Percentiles rank a stretch among this genome's conserved stretches.
Evolutionary conservation across 2,113 vertebrate genomes (phyloP).

Genomic region (Scortum barcoo): DNA sequence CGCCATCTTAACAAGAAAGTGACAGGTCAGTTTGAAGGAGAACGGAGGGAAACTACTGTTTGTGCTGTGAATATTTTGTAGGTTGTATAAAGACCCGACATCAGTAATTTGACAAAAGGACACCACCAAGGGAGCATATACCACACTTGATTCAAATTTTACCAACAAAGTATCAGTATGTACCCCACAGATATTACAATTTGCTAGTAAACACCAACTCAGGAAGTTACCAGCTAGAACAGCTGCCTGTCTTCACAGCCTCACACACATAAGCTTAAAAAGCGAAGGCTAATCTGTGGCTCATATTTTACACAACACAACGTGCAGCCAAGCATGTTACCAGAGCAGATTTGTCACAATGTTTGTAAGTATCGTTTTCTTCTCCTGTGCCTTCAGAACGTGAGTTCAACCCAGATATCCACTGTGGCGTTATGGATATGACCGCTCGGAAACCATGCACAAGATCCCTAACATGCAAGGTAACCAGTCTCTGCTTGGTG

Average conservation of each 20-base stretch:
- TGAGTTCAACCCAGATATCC: conserved; percentile 98
- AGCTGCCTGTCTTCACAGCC: neutral
- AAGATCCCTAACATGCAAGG: conserved; percentile 99
- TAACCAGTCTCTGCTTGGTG: conserved; percentile 70
- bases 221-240: neutral
- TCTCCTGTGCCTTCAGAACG: conserved; percentile 87
- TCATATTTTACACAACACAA: neutral
- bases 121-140: neutral
- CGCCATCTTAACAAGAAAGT: conserved; percentile 95
- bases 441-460: conserved; percentile 98
- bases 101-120: neutral
- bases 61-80: neutral
- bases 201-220: neutral
- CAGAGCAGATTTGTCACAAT: conserved; percentile 22
- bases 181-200: neutral
- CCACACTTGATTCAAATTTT: neutral
- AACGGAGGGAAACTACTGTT: neutral
- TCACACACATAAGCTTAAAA: neutral
- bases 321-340: neutral
- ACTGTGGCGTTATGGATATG: conserved; percentile 97
- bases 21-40: conserved; percentile 86
- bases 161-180: neutral
- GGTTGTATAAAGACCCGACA: neutral
- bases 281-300: too few relatives aligned
- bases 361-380: conserved; percentile 25